phyloP scores from a whole-genome alignment of 2,888 invertebrate species.

The Laothoe populi region DNA sequence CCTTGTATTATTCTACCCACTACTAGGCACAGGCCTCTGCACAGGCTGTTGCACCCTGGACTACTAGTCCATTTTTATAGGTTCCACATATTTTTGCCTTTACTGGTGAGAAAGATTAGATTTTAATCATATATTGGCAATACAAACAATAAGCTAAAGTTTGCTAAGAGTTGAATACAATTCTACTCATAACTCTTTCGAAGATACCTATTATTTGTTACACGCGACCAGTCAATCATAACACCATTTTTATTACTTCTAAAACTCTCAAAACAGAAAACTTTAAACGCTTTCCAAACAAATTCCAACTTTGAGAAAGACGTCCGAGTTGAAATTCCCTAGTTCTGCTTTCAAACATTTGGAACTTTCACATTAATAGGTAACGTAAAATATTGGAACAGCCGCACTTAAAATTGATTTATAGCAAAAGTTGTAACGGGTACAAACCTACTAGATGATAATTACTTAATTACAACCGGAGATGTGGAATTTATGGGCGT shows the following conservation, averaged over 20 bases:
- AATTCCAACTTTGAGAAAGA: slow-evolving; percentile 26
- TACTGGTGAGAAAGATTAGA: too few species aligned
- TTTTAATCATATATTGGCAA: too few species aligned
- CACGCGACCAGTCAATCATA: slow-evolving; percentile 12
- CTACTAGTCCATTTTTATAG: too few species aligned
- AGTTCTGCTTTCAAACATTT: slow-evolving; percentile 26
- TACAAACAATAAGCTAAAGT: too few species aligned
- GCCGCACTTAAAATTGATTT: slow-evolving; percentile 54
- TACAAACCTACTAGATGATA: slow-evolving; percentile 21
- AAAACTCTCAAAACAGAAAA: slow-evolving; percentile 21
- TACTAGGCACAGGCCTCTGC: too few species aligned
- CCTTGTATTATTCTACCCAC: too few species aligned
- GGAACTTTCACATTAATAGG: slow-evolving; percentile 28
- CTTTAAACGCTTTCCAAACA: slow-evolving; percentile 28
- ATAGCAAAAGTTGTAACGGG: slow-evolving; percentile 49
- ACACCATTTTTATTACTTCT: slow-evolving; percentile 13
- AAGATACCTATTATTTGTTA: neutral
- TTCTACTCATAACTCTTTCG: neutral
- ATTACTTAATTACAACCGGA: slow-evolving; percentile 26
- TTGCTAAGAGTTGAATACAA: neutral
- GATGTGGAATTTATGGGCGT: slow-evolving; percentile 23
- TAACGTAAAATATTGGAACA: slow-evolving; percentile 29
- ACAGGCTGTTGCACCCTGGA: too few species aligned
- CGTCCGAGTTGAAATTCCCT: slow-evolving; percentile 27
- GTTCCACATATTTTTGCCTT: too few species aligned